Evolutionary conservation across 1,140 invertebrate species (phyloP), one percentile per base, ranked within the genome.

Genomic region (Lethocerus indicus): DNA sequence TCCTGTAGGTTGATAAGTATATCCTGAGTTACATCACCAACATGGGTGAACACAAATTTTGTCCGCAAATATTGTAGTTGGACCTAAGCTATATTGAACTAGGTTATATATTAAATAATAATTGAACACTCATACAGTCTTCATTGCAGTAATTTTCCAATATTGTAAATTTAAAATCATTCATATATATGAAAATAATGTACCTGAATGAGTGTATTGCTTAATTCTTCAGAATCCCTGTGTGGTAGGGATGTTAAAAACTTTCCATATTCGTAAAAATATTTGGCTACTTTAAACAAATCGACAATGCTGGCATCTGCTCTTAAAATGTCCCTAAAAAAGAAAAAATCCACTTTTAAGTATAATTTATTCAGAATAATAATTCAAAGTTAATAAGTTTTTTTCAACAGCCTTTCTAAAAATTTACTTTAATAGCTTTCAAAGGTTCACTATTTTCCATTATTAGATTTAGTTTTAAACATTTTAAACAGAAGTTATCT

Each of bases 171-270:
- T 2, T 6, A 18, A 5, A 3, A 16, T 13, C n/a, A 13, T 23
- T 16, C n/a, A 14, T 4, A 20, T 29, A 16, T 12, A 21, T 23
- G 14, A 4, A 37, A 12, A 25, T 49, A 26, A 26, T 27, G 21
- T 74, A 53, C 75, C 72, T 73, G 57, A 28, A 56, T 51, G 16
- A 54, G 59, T 58, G 51, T 48, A 53, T 18, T 52, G 32, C 25
- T 50, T 16, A 59, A 47, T 51, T 57, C 54, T 50, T 45, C 29
- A 9, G 54, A 32, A 27, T 56, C 49, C 36, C 54, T 46, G 7
- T 50, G 49, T 16, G 55, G 49, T 24, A 53, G 32, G 21, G 54
- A 35, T 5, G 56, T 50, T 7, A 59, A 24, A 27, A 54, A 49
- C 43, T 57, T 59, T 14, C 57, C 57, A 56, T 52, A 59, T 16